Base-by-base conservation (phyloP, 2,797 vertebrate species). In the Melanotaenia maccullochi region DNA sequence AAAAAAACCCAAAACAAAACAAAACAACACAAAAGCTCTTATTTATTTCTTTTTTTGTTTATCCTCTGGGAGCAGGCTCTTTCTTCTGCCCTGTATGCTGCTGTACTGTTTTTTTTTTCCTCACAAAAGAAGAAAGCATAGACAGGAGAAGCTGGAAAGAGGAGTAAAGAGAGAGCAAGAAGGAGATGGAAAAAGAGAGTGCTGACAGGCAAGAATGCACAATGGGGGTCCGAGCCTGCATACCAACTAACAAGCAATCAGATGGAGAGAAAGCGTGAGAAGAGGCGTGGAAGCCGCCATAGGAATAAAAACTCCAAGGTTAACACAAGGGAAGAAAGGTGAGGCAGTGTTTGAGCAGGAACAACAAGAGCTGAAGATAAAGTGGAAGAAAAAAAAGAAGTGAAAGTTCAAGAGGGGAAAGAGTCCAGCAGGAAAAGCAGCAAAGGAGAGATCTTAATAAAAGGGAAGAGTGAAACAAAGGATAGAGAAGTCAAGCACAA, bases 201-300 rank as follows among this genome's bases (percentile, higher is more conserved):
- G 89, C 90, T 92, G 91, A 93, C 90, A 90, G 85, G 87, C 87
- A 89, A 85, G 87, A 90, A 84, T 64, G 68, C 88, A 87, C 90
- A 87, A 88, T 85, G 76, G 90, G 86, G 85, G 85, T 89, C 80
- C 79, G 65, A 76, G 82, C 78, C 87, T 91, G 91, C 88, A 91
- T 92, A 90, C 90, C 85, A 90, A 92, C 86, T 91, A 90, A 88
- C 90, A 87, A 86, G 88, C 89, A 90, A 91, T 93, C 88, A 92
- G 84, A 87, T 82, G 76, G 76, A 81, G 77, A 74, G 72, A 73
- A 59, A 81, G 77, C 75, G 73, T 30, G 22, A 65, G 68, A 65
- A 73, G 70, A 68, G 74, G 59, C 28, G 16, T 38, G 64, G 78
- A 82, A 75, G 71, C 60, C 71, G 78, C 71, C 58, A 40, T 61